Evolutionary conservation across 2,888 invertebrate species (phyloP), one percentile per base, ranked within the genome.

Genomic region (Stenotaenia linearis): DNA sequence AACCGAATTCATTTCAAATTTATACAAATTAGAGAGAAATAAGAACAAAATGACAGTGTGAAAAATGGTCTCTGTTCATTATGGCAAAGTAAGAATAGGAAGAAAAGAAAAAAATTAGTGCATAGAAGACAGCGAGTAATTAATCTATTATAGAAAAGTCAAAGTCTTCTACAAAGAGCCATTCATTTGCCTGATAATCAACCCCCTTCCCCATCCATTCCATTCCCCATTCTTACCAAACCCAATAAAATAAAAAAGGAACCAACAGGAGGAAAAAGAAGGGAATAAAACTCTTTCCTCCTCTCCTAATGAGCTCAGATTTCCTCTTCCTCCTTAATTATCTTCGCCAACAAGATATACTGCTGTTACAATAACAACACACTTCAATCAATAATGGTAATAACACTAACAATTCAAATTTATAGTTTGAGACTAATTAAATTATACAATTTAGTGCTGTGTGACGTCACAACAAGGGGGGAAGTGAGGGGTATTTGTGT

Each of bases 41-140:
- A 61, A 25, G 61, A 61, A 61, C 25, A 61, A 61, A 45, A 61
- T 61, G 61, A 61, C 61, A 61, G 61, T 61, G 61, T 61, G 61
- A 61, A 61, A 61, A 61, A 61, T 61, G 61, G 23, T 23, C 61
- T 61, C 61, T 25, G 61, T 61, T 61, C 61, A 61, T 61, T 61
- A 61, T 61, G 61, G 61, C 61, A 61, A 61, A 23, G 61, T 28
- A 45, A 45, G 45, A 45, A 45, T 15, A 18, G 61, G 23, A 23
- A 25, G 9, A 61, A 9, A 61, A 61, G 18, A 45, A 61, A 56
- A 61, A 25, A 61, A 23, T 61, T 61, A 61, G 61, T 61, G 61
- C 61, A 61, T 12, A 5, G n/a, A 61, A 61, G 61, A 61, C 61
- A 61, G 61, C 61, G 61, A 61, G 25, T 61, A 61, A 61, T 61